A percentile compares a stretch with the other conserved stretches of the same genome.
Conservation (phyloP, 2,888 invertebrate genomes). For the Villa cingulata region DNA sequence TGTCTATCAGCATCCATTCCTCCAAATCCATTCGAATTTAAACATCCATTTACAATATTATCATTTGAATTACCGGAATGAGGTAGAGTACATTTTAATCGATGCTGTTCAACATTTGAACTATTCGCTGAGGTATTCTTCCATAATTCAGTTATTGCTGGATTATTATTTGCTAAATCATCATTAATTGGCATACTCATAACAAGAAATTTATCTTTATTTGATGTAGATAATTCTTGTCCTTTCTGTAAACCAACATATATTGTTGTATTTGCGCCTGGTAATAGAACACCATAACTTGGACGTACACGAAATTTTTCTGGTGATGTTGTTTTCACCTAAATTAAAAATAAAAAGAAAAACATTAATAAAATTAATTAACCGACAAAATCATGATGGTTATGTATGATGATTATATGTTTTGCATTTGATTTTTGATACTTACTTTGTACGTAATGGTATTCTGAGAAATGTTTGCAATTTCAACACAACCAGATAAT, state of each 20-base stretch:
- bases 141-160: slow-evolving; percentile 62
- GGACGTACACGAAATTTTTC: slow-evolving; percentile 90
- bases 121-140: slow-evolving; percentile 46
- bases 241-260: slow-evolving; percentile 63
- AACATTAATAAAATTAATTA: too few relatives aligned
- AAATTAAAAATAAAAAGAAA: slow-evolving; percentile 25
- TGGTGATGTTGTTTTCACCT: slow-evolving; percentile 92
- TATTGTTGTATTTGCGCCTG: slow-evolving; percentile 50
- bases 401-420: too few relatives aligned
- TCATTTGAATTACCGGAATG: slow-evolving; percentile 28
- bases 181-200: slow-evolving; percentile 61
- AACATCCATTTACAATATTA: slow-evolving; percentile 15
- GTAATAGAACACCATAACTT: slow-evolving; percentile 60
- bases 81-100: slow-evolving; percentile 52
- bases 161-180: slow-evolving; percentile 40
- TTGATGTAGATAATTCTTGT: slow-evolving; percentile 49
- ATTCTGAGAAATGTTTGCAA: slow-evolving; percentile 54
- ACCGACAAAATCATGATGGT: too few relatives aligned
- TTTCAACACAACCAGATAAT: slow-evolving; percentile 47
- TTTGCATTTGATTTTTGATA: too few relatives aligned
- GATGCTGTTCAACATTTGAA: slow-evolving; percentile 51
- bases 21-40: neutral
- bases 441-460: slow-evolving; percentile 56
- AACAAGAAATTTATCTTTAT: slow-evolving; percentile 76
- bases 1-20: slow-evolving; percentile 10